Conservation (phyloP, 2,888 invertebrate genomes). For the Ophioninae sp. region DNA sequence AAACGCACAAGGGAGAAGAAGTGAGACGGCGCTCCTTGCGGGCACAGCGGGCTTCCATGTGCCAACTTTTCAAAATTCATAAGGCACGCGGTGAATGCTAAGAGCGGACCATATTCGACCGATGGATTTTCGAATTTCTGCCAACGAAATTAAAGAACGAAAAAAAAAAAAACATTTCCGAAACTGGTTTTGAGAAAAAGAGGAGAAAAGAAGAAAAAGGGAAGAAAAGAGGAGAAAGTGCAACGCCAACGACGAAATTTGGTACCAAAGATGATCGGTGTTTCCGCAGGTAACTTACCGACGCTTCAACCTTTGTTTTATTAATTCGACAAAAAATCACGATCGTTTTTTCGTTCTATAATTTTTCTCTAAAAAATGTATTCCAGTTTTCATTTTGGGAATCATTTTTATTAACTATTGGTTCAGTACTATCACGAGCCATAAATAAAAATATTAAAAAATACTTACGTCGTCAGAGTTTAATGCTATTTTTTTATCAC, state of each 20-base stretch:
- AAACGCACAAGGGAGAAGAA: slow-evolving; percentile 47
- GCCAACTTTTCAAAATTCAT: slow-evolving; percentile 88
- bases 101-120: slow-evolving; percentile 90
- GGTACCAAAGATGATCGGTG: neutral
- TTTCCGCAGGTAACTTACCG: neutral
- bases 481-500: too few relatives aligned
- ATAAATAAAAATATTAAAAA: too few relatives aligned
- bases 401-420: too few relatives aligned
- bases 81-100: slow-evolving; percentile 99
- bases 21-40: slow-evolving; percentile 89
- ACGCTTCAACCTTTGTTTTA: neutral
- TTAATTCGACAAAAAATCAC: neutral
- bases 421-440: too few relatives aligned
- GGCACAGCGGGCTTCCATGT: slow-evolving; percentile 98
- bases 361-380: too few relatives aligned
- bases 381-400: too few relatives aligned
- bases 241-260: neutral
- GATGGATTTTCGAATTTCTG: slow-evolving; percentile 1
- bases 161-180: neutral
- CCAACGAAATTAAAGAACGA: neutral
- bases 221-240: neutral
- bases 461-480: too few relatives aligned
- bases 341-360: neutral
- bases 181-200: neutral
- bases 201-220: neutral